A percentile compares a stretch with the other conserved stretches of the same genome.
phyloP scores from a whole-genome alignment of 2,888 invertebrate species.

The Ochropleura plecta region DNA sequence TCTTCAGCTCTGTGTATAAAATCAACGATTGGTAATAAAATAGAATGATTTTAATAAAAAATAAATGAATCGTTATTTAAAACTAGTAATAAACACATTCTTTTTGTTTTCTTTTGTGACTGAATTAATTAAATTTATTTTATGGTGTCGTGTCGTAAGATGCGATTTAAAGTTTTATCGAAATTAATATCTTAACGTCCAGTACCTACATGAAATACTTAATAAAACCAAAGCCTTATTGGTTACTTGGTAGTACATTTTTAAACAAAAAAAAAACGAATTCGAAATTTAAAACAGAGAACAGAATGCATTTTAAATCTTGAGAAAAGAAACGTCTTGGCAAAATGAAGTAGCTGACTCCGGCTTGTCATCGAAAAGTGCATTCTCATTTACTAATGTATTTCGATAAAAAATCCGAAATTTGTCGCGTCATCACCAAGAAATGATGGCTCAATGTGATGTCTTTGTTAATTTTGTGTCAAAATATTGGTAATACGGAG shows the following conservation, averaged over 20 bases:
- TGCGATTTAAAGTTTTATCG: background rate
- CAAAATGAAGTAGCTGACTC: conserved; percentile 66
- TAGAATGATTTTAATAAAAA: conserved; percentile 23
- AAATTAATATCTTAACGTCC: background rate
- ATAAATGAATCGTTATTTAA: conserved; percentile 18
- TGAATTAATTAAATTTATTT: conserved; percentile 21
- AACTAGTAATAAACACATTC: conserved; percentile 2
- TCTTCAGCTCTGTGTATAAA: conserved; percentile 30
- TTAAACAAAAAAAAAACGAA: background rate
- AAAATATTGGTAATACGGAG: conserved; percentile 45
- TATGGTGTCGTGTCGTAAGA: background rate
- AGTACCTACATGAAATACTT: background rate
- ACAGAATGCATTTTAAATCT: conserved; percentile 10
- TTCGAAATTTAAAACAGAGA: conserved; percentile 5
- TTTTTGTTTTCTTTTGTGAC: conserved; percentile 16
- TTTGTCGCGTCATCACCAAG: conserved; percentile 67
- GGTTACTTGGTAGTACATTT: too few relatives aligned
- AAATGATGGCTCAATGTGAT: conserved; percentile 60
- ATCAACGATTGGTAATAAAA: conserved; percentile 19
- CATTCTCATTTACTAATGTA: conserved; percentile 69
- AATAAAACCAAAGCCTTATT: background rate
- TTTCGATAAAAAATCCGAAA: conserved; percentile 65
- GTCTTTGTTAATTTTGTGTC: conserved; percentile 68
- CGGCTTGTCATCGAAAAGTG: conserved; percentile 61
- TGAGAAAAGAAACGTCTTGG: conserved; percentile 35